These are phyloP conservation scores for Trichonephila inaurata DNA, from an alignment of 1,140 invertebrate species.

Conservation along the genomic window DNA sequence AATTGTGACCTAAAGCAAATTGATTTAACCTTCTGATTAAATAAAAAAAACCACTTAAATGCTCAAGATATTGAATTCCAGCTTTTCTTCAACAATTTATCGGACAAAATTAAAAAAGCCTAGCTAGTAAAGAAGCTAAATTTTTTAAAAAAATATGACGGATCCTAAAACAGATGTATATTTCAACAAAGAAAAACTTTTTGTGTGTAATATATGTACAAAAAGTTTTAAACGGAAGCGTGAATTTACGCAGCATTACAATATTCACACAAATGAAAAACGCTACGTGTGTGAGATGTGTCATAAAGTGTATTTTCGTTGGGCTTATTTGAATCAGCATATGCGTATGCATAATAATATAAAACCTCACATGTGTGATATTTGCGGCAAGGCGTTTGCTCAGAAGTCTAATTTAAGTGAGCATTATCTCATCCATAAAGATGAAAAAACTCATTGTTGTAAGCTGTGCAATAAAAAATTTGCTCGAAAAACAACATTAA, in stretches of 20 bases:
- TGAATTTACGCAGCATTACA: neutral
- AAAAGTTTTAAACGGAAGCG: neutral
- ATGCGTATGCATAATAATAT: conserved; percentile 80
- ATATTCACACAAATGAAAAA: neutral
- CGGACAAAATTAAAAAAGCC: too few relatives aligned
- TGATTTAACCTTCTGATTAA: too few relatives aligned
- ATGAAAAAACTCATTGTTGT: too few relatives aligned
- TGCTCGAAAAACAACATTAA: too few relatives aligned
- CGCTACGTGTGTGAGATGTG: neutral
- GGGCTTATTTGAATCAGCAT: neutral
- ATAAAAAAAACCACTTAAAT: too few relatives aligned
- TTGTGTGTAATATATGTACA: neutral
- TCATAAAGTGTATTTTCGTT: neutral
- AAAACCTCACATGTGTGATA: conserved; percentile 92
- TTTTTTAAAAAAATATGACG: too few relatives aligned
- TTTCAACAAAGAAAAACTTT: neutral
- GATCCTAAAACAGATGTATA: too few relatives aligned
- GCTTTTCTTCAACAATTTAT: too few relatives aligned
- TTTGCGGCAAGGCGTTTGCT: conserved; percentile 83
- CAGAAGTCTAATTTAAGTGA: conserved; percentile 68
- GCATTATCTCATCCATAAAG: conserved; percentile 89
- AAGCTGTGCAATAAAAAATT: too few relatives aligned
- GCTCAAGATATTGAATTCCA: too few relatives aligned
- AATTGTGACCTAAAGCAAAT: too few relatives aligned
- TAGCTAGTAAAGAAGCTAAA: too few relatives aligned